phyloP scores from a whole-genome alignment of 2,113 vertebrate species.

The cattle (Bos taurus) region ARS-UCD2.0 NC_037343.1:17980001-17980500 shows the following conservation, averaged over 20 bases:
- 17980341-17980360: constrained; percentile 44
- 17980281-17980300: constrained; percentile 15
- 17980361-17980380: constrained; percentile 41
- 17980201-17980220: neutral
- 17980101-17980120: neutral
- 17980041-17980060: neutral
- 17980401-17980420: neutral
- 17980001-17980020: neutral
- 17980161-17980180: neutral
- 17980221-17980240: neutral
- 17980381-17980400: neutral
- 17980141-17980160: neutral
- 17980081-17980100: neutral
- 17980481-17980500: neutral
- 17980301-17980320: constrained; percentile 54
- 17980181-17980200: neutral
- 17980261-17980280: constrained; percentile 1
- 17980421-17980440: neutral
- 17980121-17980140: neutral
- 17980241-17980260: neutral
- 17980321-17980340: constrained; percentile 35
- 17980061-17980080: neutral
- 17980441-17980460: constrained; percentile 28
- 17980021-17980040: neutral
- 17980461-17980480: neutral